These are phyloP conservation scores for Cyanoliseus patagonus DNA, from an alignment of 2,113 vertebrate genomes.

Conservation along the genomic window DNA sequence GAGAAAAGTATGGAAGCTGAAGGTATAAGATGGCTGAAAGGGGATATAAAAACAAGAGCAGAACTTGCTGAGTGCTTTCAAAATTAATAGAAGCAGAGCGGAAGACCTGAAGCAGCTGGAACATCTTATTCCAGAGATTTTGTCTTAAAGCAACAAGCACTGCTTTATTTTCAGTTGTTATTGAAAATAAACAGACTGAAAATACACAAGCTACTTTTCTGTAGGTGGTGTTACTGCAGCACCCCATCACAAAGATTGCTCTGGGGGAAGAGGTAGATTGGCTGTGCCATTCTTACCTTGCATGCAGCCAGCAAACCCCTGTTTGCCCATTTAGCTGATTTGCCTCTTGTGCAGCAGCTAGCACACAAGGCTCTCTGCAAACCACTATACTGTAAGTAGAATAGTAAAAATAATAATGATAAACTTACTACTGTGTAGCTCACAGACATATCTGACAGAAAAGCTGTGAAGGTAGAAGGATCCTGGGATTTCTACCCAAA, in stretches of 20 bases:
- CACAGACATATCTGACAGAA: background rate
- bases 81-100: background rate
- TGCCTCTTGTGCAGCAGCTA: background rate
- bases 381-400: background rate
- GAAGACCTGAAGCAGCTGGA: slow-evolving; percentile 11
- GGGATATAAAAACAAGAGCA: background rate
- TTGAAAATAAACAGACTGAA: background rate
- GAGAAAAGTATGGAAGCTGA: background rate
- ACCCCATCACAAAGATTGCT: fast-evolving
- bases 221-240: background rate
- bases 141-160: background rate
- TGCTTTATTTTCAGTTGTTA: background rate
- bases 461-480: background rate
- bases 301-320: background rate
- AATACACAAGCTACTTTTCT: background rate
- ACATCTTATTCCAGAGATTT: background rate
- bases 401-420: background rate
- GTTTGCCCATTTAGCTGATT: background rate
- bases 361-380: background rate
- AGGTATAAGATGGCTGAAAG: background rate
- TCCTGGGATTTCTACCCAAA: background rate
- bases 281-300: background rate
- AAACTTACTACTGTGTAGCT: background rate
- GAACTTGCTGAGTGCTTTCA: background rate
- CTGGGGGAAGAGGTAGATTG: background rate